Base-by-base conservation (phyloP, 2,888 invertebrate species). In the Gordius sp. region DNA sequence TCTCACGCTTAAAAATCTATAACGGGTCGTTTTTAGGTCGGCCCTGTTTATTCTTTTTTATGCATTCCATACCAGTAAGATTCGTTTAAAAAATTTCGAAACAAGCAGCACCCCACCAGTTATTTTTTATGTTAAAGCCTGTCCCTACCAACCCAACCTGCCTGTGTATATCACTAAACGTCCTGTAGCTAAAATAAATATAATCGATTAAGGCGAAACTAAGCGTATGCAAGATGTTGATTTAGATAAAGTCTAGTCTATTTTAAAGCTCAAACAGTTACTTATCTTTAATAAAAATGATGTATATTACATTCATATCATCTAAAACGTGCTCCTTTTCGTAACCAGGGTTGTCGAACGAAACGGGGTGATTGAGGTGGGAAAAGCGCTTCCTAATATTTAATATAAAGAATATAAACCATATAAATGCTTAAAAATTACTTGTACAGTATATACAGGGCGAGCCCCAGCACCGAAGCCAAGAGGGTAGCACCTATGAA, bases 291-390 rank as follows among this genome's bases (percentile, higher is more conserved):
- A n/a, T 8, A n/a, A 47, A 47, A 47, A 47, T 4, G 23, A 47
- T 47, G 20, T 8, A n/a, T 20, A n/a, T 33, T 47, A 47, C 47
- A 20, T 47, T 8, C 8, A 47, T 47, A 47, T n/a, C 47, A 4
- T 47, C 47, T 23, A 47, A n/a, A 18, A 20, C 47, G 20, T 47
- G 47, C 20, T 47, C 47, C 23, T 47, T 47, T 4, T 47, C 47
- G 47, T 47, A 47, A n/a, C 47, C 47, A n/a, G 47, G 47, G 20
- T 47, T 47, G 20, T 47, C 47, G 23, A 47, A 47, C 4, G 47
- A 47, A 4, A 47, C 47, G 8, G 47, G 47, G 8, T 47, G 47
- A 47, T 20, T 47, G 20, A 47, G 20, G 8, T 13, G 16, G 16
- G 4, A 4, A 8, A 47, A n/a, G 16, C 20, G 8, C 20, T 47